Conservation (phyloP, 2,797 vertebrate genomes). For the Carduelis carduelis region DNA sequence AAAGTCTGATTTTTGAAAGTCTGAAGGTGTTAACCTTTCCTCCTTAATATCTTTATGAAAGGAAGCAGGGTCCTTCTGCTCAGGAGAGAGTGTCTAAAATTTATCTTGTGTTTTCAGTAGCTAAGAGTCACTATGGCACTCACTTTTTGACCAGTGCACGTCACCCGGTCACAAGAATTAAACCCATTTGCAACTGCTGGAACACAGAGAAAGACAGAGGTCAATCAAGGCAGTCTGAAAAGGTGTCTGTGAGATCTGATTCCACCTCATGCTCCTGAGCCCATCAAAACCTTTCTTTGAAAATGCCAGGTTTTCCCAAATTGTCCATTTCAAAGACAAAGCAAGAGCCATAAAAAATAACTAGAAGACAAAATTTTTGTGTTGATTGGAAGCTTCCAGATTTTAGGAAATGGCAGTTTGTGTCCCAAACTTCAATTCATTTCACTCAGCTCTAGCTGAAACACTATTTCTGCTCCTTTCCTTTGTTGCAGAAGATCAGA, state of each 20-base stretch:
- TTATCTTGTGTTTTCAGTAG: not conserved
- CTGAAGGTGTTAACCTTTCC: not conserved
- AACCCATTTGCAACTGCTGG: not conserved
- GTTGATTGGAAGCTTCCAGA: not conserved
- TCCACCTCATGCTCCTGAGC: not conserved
- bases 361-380: not conserved
- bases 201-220: not conserved
- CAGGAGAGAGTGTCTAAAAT: not conserved
- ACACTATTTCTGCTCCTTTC: not conserved
- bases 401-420: not conserved
- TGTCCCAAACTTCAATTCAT: not conserved
- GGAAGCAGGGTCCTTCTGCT: not conserved
- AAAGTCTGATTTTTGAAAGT: not conserved
- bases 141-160: not conserved
- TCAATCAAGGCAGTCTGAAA: not conserved
- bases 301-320: not conserved
- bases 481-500: not conserved
- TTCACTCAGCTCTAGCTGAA: not conserved
- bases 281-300: not conserved
- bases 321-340: not conserved
- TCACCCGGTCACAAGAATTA: not conserved
- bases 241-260: not conserved
- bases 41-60: not conserved
- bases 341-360: not conserved
- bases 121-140: not conserved